Base-by-base conservation (phyloP, 2,888 invertebrate genomes). In the Caenorhabditis becei region DNA sequence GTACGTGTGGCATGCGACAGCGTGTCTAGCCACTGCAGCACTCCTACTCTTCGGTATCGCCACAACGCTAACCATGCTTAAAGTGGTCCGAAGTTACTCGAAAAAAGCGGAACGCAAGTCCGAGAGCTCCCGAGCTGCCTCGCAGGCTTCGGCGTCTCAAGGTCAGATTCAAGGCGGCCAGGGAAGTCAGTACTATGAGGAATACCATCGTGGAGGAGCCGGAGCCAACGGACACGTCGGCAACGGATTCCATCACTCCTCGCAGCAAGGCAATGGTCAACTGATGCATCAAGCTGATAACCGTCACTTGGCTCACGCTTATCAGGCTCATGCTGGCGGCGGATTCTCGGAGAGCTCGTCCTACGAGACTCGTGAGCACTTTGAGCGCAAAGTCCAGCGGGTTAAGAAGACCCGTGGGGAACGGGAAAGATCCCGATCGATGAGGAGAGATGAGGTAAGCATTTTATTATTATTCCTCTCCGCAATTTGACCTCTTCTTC, bases 11-110 rank as follows among this genome's bases (percentile, higher is more conserved):
- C 79, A 85, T 75, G 85, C 84, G 72, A 87, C 86, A 83, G 84
- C 84, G 59, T 63, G 82, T 74, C 84, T 87, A 80, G 84, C 84
- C 37, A 86, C 88, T 63, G 63, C 77, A 51, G 65, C 87, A 53
- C 78, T 88, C 24, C 37, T 87, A 71, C 78, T 87, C 53, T 83
- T 86, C 94, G 95, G 51, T 37, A 58, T 66, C 41, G 83, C 80
- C 32, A 70, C 77, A n/a, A 75, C 66, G 95, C 92, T 94, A 24
- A 85, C 74, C 28, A 85, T 85, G 85, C 70, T 79, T 54, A 85
- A 94, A 91, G 95, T 95, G 92, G 94, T 95, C 84, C 94, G 95
- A 92, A 89, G 90, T 53, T 95, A 95, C 74, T 83, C 85, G 69
- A 85, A 86, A 72, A 89, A 89, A 80, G 86, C 89, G 28, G 88